Base-by-base conservation (phyloP, 2,113 vertebrate genomes). In the Microcebus griseorufus region DNA sequence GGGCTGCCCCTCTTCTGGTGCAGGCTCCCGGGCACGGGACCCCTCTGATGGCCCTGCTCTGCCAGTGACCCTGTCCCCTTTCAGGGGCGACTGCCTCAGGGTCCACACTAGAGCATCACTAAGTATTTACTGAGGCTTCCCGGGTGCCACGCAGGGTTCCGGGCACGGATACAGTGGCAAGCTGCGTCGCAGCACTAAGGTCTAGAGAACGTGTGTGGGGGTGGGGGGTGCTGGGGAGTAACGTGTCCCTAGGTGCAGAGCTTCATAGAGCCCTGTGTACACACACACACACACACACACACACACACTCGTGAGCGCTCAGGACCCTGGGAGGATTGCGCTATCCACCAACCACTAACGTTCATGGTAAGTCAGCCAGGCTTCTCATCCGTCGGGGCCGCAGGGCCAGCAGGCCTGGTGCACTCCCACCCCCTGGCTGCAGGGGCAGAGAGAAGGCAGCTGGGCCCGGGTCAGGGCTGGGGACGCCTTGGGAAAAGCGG, bases 91-190 rank as follows among this genome's bases (percentile, higher is more conserved):
- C 10, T 5, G 58, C 25, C n/a, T 75, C 29, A 37, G 92, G 85
- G 27, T 37, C 34, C 23, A 62, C 0, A 2, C 29, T n/a, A 3
- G 22, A 37, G 55, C 13, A 25, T 14, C 0, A 2, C 1, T 5
- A n/a, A 20, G 3, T 14, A 25, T 37, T 23, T 67, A 67, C 9
- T 27, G 14, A 60, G 14, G 22, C 32, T 13, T 79, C 12, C 69
- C 4, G 3, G 29, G 10, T 6, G 0, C 69, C 20, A 2, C 32
- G 22, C 53, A 17, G 9, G 3, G 48, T 25, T 65, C 22, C 12
- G 45, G 67, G 53, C 69, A 29, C 0, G 23, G 72, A 34, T 1
- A 7, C 39, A 13, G 51, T 34, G 32, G 51, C 2, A 3, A 69
- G 37, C 83, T 93, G 62, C 7, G 9, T 27, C 2, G 1, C 5